These are phyloP conservation scores for Marisa cornuarietis DNA, from an alignment of 1,140 invertebrate species.

Conservation along the genomic window DNA sequence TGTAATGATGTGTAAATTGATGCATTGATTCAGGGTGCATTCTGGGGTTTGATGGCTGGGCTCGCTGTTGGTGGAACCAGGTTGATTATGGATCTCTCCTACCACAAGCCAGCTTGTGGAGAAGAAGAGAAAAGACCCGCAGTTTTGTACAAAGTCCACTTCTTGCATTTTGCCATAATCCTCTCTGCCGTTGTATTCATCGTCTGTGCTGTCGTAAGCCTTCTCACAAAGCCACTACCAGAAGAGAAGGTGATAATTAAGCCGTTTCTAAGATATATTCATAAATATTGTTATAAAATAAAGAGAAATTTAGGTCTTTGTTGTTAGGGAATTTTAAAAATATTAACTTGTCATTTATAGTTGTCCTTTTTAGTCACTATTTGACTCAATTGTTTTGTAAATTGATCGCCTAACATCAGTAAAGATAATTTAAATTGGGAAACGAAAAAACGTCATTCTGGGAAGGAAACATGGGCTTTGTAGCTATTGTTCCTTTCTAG, in stretches of 20 bases:
- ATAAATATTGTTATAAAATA: not conserved
- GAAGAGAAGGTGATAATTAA: slow-evolving; percentile 39
- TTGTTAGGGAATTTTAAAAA: not conserved
- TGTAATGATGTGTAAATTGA: not conserved
- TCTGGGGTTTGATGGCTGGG: slow-evolving; percentile 69
- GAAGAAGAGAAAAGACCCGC: slow-evolving; percentile 44
- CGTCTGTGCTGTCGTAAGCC: slow-evolving; percentile 49
- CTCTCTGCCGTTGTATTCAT: slow-evolving; percentile 49
- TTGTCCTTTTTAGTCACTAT: not conserved
- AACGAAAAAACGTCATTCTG: too few species aligned
- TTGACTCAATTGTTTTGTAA: not conserved
- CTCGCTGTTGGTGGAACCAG: slow-evolving; percentile 65
- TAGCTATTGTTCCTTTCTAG: too few species aligned
- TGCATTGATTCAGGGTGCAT: slow-evolving; percentile 65
- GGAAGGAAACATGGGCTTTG: too few species aligned
- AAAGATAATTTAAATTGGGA: too few species aligned
- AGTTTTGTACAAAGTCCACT: slow-evolving; percentile 55
- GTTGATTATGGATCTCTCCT: slow-evolving; percentile 55
- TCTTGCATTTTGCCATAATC: slow-evolving; percentile 60
- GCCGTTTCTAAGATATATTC: not conserved
- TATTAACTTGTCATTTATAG: not conserved
- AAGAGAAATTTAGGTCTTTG: not conserved
- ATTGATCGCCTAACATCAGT: not conserved
- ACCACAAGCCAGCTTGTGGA: slow-evolving; percentile 49
- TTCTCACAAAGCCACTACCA: slow-evolving; percentile 50